phyloP scores from a whole-genome alignment of 2,797 vertebrate species.

The Xiphophorus birchmanni region DNA sequence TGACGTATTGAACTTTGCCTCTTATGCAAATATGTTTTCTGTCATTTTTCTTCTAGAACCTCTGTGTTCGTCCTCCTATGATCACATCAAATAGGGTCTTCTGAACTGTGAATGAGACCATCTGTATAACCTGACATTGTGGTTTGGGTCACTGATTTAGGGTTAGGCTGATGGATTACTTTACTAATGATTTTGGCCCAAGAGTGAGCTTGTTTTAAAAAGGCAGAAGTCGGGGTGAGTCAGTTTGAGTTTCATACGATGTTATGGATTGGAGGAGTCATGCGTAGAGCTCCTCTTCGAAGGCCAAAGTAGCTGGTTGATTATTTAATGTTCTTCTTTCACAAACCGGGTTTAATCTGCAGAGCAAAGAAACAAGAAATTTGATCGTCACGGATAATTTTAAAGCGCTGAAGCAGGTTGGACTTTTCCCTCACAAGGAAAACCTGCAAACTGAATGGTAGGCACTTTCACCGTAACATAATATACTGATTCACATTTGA shows the following conservation, averaged over 20 bases:
- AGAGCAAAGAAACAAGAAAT: conserved; percentile 84
- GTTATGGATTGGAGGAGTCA: conserved; percentile 73
- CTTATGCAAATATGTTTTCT: conserved; percentile 18
- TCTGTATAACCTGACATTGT: conserved; percentile 71
- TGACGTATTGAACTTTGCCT: conserved; percentile 19
- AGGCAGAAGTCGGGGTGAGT: conserved; percentile 59
- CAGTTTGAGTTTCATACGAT: conserved; percentile 76
- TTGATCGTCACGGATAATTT: conserved; percentile 71
- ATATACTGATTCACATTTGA: conserved; percentile 67
- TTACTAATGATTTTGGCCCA: conserved; percentile 82
- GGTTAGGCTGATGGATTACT: conserved; percentile 78
- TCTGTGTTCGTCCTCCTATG: conserved; percentile 28
- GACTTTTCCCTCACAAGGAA: conserved; percentile 58
- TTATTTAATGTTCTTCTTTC: conserved; percentile 84
- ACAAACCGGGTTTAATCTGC: conserved; percentile 77
- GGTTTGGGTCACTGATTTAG: conserved; percentile 74
- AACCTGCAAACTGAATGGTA: conserved; percentile 54
- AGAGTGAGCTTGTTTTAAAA: conserved; percentile 76
- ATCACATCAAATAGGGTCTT: conserved; percentile 60
- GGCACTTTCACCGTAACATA: conserved; percentile 68
- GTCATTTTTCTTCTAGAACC: conserved; percentile 40
- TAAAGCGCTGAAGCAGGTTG: conserved; percentile 44
- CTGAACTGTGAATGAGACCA: conserved; percentile 58
- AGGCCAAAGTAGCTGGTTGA: conserved; percentile 69
- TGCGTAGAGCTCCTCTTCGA: conserved; percentile 60